phyloP scores from a whole-genome alignment of 2,888 invertebrate species.

The Synergus laeviventris region DNA sequence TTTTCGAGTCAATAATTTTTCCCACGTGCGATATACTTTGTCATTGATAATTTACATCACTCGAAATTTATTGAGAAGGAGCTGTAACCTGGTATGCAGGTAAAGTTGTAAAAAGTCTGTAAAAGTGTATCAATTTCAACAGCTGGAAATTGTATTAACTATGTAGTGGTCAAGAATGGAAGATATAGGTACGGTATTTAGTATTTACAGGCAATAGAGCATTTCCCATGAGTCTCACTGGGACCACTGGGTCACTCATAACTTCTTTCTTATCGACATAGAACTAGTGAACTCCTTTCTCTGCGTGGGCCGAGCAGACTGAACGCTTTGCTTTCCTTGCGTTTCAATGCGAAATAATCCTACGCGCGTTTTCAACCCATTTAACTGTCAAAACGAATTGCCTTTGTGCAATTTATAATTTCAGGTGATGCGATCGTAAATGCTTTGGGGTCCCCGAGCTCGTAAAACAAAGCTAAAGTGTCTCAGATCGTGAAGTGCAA shows the following conservation, averaged over 20 bases:
- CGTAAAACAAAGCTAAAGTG: constrained; percentile 32
- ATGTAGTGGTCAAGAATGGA: constrained; percentile 8
- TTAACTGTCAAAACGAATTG: constrained; percentile 36
- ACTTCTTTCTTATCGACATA: constrained; percentile 34
- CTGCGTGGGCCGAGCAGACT: constrained; percentile 37
- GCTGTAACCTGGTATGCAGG: neutral
- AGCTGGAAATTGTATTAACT: too few species aligned
- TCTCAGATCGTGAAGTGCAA: neutral
- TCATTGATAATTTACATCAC: neutral
- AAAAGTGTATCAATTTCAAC: neutral
- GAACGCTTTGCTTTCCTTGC: constrained; percentile 30
- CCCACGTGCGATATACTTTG: neutral
- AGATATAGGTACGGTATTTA: neutral
- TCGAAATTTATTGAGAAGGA: neutral
- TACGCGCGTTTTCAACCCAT: constrained; percentile 34
- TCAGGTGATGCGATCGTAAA: constrained; percentile 32
- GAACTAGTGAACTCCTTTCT: constrained; percentile 30
- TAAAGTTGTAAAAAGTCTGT: neutral
- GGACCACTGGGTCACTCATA: constrained; percentile 34
- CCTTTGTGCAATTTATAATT: constrained; percentile 39
- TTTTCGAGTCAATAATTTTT: constrained; percentile 14
- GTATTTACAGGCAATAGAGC: constrained; percentile 26
- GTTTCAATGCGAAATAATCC: constrained; percentile 34
- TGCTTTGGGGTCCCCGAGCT: constrained; percentile 5
- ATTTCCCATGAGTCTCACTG: constrained; percentile 21